Evolutionary conservation across 2,888 invertebrate genomes (phyloP).

Genomic region (Monopis laevigella): DNA sequence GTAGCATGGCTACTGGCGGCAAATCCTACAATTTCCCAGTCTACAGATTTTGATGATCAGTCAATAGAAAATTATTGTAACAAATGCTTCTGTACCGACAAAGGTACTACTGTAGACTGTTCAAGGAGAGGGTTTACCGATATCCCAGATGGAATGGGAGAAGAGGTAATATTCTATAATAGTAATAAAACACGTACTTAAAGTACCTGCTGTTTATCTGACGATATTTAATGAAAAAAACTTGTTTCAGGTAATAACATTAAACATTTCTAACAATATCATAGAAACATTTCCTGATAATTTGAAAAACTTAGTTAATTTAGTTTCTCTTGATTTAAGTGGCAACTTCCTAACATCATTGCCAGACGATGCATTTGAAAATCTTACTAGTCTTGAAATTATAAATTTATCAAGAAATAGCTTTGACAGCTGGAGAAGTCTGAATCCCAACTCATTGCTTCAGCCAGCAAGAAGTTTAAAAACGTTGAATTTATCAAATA

Average conservation of each 20-base stretch:
- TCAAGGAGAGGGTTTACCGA: slow-evolving; percentile 49
- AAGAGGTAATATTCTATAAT: slow-evolving; percentile 31
- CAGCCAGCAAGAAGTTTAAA: slow-evolving; percentile 56
- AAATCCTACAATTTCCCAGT: not conserved
- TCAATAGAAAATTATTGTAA: slow-evolving; percentile 29
- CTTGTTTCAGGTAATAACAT: slow-evolving; percentile 68
- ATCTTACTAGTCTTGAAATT: slow-evolving; percentile 63
- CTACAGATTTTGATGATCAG: slow-evolving; percentile 8
- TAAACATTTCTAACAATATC: slow-evolving; percentile 74
- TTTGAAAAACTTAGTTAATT: slow-evolving; percentile 33
- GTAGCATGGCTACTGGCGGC: not conserved
- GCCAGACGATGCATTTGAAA: slow-evolving; percentile 50
- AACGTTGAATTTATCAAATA: slow-evolving; percentile 71
- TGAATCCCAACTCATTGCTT: slow-evolving; percentile 64
- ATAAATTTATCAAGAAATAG: slow-evolving; percentile 72
- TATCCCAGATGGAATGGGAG: slow-evolving; percentile 43
- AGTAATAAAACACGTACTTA: not conserved
- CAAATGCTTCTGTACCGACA: slow-evolving; percentile 39
- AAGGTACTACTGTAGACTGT: slow-evolving; percentile 42
- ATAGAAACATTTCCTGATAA: slow-evolving; percentile 63
- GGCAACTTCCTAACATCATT: slow-evolving; percentile 63
- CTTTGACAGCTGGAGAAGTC: slow-evolving; percentile 65
- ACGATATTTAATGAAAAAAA: not conserved
- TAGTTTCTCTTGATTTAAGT: slow-evolving; percentile 41
- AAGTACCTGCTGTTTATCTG: not conserved